These are phyloP conservation scores for Drosophila obscura DNA, from an alignment of 1,140 invertebrate genomes.

Conservation along the genomic window DNA sequence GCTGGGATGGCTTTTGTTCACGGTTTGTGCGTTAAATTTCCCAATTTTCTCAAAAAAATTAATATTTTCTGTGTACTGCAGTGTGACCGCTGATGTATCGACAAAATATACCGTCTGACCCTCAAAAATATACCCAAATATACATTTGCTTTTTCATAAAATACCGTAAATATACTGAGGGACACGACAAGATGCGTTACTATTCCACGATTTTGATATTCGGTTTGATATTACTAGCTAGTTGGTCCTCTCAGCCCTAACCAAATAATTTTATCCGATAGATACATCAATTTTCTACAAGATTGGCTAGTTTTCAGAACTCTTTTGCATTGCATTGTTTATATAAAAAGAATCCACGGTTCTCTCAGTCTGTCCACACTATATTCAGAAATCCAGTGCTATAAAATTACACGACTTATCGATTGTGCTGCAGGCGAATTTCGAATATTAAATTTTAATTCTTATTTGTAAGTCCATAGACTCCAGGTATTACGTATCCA, in stretches of 20 bases:
- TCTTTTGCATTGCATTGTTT: no score
- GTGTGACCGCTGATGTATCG: conserved; percentile 30
- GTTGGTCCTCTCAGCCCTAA: no score
- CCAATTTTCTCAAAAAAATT: conserved; percentile 53
- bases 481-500: background rate
- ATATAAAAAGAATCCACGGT: no score
- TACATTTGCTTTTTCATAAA: background rate
- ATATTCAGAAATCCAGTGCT: background rate
- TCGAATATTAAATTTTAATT: conserved; percentile 44
- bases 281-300: no score
- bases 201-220: no score
- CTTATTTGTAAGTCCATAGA: conserved; percentile 9
- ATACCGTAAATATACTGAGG: no score
- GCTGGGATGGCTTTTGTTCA: conserved; percentile 40
- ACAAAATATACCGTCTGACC: conserved; percentile 8
- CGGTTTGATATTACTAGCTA: no score
- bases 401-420: no score
- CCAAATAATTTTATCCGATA: no score
- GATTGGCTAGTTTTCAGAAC: no score
- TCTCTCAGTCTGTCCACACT: background rate
- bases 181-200: no score
- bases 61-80: conserved; percentile 74
- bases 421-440: conserved; percentile 6
- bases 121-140: background rate
- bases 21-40: conserved; percentile 67